phyloP scores from a whole-genome alignment of 2,888 invertebrate genomes.

The Schrankia costaestrigalis region DNA sequence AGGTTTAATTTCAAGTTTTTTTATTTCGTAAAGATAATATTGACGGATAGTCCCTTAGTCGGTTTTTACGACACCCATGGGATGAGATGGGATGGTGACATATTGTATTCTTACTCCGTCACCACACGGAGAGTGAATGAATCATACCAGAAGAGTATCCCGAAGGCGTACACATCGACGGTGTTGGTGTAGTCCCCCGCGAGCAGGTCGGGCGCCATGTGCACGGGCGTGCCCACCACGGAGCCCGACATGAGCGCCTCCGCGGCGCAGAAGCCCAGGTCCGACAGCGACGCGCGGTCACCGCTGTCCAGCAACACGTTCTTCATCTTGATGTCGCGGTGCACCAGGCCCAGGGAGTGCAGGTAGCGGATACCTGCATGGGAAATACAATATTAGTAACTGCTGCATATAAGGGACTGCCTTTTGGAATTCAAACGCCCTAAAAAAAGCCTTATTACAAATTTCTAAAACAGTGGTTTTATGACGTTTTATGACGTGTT shows the following conservation, averaged over 20 bases:
- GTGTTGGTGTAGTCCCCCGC: slow-evolving; percentile 89
- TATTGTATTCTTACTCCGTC: too few species aligned
- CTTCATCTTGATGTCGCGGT: slow-evolving; percentile 94
- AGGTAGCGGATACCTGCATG: slow-evolving; percentile 87
- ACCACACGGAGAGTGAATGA: too few species aligned
- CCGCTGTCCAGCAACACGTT: slow-evolving; percentile 89
- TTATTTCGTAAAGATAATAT: too few species aligned
- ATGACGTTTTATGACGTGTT: too few species aligned
- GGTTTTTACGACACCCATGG: too few species aligned
- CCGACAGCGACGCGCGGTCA: slow-evolving; percentile 90
- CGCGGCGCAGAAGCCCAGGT: slow-evolving; percentile 94
- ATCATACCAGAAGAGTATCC: slow-evolving; percentile 89
- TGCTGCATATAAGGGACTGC: neutral
- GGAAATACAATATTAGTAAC: neutral
- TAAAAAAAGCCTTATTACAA: too few species aligned
- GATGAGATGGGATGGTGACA: too few species aligned
- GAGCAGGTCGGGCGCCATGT: slow-evolving; percentile 95
- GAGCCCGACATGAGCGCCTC: slow-evolving; percentile 95
- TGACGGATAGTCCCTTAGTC: too few species aligned
- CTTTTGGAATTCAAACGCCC: too few species aligned
- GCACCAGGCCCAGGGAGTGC: slow-evolving; percentile 92
- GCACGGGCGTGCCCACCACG: slow-evolving; percentile 93
- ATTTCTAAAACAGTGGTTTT: too few species aligned
- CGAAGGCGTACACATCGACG: slow-evolving; percentile 95
- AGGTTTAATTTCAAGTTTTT: too few species aligned